Conservation (phyloP, 92 coral and sea anemone genomes). For the Actinostola sp. region DNA sequence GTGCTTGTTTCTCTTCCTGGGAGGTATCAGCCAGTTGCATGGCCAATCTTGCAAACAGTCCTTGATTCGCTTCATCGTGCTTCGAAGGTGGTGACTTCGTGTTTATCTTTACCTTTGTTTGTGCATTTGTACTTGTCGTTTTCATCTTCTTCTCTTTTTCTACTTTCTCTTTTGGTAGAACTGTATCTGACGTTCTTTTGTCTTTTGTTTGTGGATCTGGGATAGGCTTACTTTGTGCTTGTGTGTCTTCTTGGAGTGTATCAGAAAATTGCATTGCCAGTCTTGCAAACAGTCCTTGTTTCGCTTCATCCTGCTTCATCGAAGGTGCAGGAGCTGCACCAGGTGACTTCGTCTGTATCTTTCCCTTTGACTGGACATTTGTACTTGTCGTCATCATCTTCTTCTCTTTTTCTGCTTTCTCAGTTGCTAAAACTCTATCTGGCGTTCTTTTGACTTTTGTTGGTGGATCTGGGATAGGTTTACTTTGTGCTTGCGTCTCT, state of each 20-base stretch:
- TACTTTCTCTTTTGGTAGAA: not conserved
- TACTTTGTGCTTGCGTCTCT: not conserved
- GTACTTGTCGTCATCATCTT: not conserved
- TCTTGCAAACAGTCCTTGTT: slow-evolving; percentile 16
- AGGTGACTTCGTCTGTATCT: not conserved
- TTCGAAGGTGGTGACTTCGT: not conserved
- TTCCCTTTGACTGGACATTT: not conserved
- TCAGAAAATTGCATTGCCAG: slow-evolving; percentile 2
- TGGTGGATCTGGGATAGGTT: too few relatives aligned
- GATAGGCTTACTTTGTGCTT: not conserved
- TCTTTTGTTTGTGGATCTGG: not conserved
- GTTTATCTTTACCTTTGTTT: not conserved
- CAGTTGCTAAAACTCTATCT: too few relatives aligned
- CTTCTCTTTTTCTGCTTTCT: not conserved
- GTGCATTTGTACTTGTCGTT: not conserved
- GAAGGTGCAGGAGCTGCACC: not conserved
- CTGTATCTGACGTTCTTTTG: not conserved
- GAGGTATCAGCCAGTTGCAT: not conserved
- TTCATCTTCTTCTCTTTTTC: not conserved
- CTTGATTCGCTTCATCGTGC: not conserved
- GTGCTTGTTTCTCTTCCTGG: too few relatives aligned
- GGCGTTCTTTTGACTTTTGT: not conserved
- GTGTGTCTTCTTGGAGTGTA: not conserved
- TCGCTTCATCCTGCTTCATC: slow-evolving; percentile 1
- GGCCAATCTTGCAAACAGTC: not conserved